These are phyloP conservation scores for Dromaius novaehollandiae DNA, from an alignment of 2,113 vertebrate genomes.

Conservation along the genomic window DNA sequence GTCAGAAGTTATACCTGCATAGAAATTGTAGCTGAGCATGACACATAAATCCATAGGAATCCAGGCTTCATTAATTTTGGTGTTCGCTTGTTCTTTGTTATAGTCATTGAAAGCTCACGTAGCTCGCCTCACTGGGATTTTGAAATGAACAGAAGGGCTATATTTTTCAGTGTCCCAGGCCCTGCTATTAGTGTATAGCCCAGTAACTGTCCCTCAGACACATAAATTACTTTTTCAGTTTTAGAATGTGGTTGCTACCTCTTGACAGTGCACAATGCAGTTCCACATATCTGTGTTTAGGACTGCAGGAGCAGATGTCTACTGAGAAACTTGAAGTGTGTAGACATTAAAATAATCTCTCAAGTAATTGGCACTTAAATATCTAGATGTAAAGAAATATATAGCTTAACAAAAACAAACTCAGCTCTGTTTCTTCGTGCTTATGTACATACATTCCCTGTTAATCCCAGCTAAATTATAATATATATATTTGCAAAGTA, in stretches of 20 bases:
- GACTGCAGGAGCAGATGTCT: neutral
- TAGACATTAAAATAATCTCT: neutral
- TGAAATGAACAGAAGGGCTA: neutral
- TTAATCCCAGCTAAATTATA: neutral
- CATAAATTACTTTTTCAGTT: neutral
- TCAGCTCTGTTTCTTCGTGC: neutral
- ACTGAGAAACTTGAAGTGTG: neutral
- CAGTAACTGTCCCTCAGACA: neutral
- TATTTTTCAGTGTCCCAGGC: neutral
- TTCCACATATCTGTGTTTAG: neutral
- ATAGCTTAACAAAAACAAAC: neutral
- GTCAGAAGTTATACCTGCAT: neutral
- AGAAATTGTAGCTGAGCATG: neutral
- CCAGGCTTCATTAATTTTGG: neutral
- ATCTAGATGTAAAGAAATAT: neutral
- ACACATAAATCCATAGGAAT: neutral
- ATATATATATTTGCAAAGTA: neutral
- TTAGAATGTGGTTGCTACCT: neutral
- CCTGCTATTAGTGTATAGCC: neutral
- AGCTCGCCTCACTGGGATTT: neutral
- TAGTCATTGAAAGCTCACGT: neutral
- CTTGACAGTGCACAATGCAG: neutral
- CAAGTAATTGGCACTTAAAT: neutral
- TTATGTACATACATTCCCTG: neutral
- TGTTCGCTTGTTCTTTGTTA: neutral